These are phyloP conservation scores for Pristionchus exspectatus DNA, from an alignment of 2,888 invertebrate species.

Conservation along the genomic window DNA sequence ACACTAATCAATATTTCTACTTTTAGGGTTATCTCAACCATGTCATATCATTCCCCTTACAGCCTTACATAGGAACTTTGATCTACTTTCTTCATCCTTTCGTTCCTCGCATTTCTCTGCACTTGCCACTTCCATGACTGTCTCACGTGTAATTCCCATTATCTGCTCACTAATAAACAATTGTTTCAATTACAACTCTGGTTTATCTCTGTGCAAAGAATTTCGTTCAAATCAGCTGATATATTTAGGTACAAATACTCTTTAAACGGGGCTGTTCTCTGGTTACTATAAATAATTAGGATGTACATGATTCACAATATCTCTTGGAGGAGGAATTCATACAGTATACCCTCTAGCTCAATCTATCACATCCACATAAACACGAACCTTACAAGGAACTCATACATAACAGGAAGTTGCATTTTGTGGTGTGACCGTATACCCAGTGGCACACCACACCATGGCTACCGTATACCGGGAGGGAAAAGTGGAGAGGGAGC, in stretches of 20 bases:
- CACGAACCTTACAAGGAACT: constrained; percentile 34
- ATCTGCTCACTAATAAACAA: constrained; percentile 34
- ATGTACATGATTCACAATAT: constrained; percentile 40
- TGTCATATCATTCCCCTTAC: constrained; percentile 44
- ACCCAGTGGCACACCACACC: constrained; percentile 16
- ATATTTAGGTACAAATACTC: constrained; percentile 33
- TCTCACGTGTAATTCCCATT: constrained; percentile 36
- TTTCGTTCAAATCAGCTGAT: constrained; percentile 29
- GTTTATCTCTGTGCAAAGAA: constrained; percentile 44
- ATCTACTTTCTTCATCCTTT: constrained; percentile 20
- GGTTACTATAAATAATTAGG: constrained; percentile 15
- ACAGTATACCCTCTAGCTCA: constrained; percentile 45
- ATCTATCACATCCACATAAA: constrained; percentile 9
- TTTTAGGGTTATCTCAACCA: not conserved
- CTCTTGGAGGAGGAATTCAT: constrained; percentile 39
- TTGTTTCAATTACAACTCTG: not conserved
- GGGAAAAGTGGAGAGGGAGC: not conserved
- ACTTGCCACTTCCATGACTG: constrained; percentile 46
- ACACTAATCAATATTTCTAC: not conserved
- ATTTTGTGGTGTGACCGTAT: constrained; percentile 33
- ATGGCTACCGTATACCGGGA: constrained; percentile 41
- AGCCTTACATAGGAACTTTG: constrained; percentile 30
- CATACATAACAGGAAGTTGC: constrained; percentile 1
- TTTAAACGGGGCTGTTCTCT: not conserved
- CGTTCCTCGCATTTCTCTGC: constrained; percentile 41